Conservation (phyloP, 2,113 vertebrate species). For the Acrocephalus kingi region DNA sequence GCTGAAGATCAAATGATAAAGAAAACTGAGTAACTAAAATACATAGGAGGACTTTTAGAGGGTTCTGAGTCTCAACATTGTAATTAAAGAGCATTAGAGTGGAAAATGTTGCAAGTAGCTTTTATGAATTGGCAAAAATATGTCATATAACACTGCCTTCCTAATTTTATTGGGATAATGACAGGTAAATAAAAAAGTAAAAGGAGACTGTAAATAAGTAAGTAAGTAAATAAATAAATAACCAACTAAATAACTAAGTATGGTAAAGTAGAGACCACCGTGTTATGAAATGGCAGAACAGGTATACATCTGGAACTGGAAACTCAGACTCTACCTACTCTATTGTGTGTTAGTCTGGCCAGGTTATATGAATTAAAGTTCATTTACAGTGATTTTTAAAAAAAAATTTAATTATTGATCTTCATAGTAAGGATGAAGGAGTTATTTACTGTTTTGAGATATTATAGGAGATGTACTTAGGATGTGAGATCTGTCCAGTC, state of each 20-base stretch:
- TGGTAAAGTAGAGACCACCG: not conserved
- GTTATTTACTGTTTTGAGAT: not conserved
- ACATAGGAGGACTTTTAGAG: not conserved
- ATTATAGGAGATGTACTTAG: not conserved
- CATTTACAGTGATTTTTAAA: not conserved
- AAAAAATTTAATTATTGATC: not conserved
- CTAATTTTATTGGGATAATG: not conserved
- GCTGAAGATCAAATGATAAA: not conserved
- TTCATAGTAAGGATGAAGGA: not conserved
- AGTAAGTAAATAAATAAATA: not conserved
- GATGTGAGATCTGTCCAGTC: not conserved
- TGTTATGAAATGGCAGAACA: not conserved
- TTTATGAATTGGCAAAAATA: not conserved
- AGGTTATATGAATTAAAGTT: not conserved
- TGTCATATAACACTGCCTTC: not conserved
- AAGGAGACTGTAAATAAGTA: not conserved
- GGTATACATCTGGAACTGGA: not conserved
- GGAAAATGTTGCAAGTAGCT: not conserved
- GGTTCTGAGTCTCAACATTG: not conserved
- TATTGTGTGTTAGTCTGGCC: not conserved
- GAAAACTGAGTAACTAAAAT: not conserved
- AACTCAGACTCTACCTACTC: not conserved
- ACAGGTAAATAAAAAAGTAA: not conserved
- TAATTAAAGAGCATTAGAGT: not conserved
- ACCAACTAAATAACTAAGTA: not conserved